Evolutionary conservation across 2,113 vertebrate species (phyloP).

Genomic region (Electrona antarctica): DNA sequence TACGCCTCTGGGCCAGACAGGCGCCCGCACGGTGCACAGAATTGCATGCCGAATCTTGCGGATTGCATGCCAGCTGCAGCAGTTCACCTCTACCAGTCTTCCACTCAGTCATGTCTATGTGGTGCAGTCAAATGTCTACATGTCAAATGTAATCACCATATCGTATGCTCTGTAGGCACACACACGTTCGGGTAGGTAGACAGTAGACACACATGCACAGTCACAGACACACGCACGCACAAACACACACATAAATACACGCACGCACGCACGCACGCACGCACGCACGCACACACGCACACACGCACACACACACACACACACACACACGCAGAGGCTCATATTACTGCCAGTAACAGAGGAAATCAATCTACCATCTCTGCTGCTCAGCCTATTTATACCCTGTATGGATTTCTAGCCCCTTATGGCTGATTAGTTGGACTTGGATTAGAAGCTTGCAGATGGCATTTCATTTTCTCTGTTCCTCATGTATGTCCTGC

Average conservation of each 20-base stretch:
- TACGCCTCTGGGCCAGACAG: too few species aligned
- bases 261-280: background rate
- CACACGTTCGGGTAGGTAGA: background rate
- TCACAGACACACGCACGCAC: background rate
- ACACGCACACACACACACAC: background rate
- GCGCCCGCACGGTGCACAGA: background rate
- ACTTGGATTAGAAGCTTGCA: conserved; percentile 11
- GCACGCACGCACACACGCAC: background rate
- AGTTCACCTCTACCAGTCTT: background rate
- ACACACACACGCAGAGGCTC: background rate
- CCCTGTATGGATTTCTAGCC: background rate
- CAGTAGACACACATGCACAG: background rate
- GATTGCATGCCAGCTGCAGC: background rate
- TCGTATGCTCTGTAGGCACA: background rate
- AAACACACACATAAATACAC: background rate
- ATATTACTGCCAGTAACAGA: background rate
- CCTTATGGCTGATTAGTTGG: conserved; percentile 26
- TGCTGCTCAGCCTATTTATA: conserved; percentile 7
- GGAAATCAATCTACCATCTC: background rate
- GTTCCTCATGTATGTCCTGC: background rate
- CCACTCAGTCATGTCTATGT: background rate
- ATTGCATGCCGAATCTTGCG: background rate
- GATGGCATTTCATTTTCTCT: conserved; percentile 23
- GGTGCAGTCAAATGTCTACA: background rate
- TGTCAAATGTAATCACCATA: background rate